Base-by-base conservation (phyloP, 2,888 invertebrate species). In the Yponomeuta cagnagella region DNA sequence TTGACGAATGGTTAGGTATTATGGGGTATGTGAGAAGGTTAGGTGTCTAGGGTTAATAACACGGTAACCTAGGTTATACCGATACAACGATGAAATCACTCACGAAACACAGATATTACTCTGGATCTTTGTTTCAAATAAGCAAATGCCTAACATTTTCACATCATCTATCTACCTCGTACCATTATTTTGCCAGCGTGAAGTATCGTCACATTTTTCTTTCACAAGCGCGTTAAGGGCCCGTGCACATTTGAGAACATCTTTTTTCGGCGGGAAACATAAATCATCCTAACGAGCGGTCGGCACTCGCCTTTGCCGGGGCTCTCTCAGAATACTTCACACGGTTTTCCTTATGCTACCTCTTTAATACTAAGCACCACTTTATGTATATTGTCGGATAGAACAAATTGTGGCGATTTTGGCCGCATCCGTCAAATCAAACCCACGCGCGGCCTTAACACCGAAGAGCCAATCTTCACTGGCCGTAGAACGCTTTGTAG, bases 221-320 rank as follows among this genome's bases (percentile, higher is more conserved):
- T 33, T 31, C 30, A 12, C 33, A 65, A 65, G 33, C 33, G 30
- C 30, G 31, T 48, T 77, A 82, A 79, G 78, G 78, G 75, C 74
- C 79, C 77, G 77, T 75, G 78, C 78, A 76, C 80, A 76, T 80
- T 77, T 77, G 76, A 78, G 78, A 80, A 77, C 80, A 82, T 84
- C 81, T 86, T 86, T 86, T 87, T 86, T 81, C 79, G 79, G 76
- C 75, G 76, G 73, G 75, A 73, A 77, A 77, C 83, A 87, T 90
- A 89, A 89, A 90, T 89, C 89, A 89, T 87, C 81, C 81, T 87
- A 86, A 89, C 88, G 87, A 89, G 82, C 79, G 76, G 79, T 78
- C 75, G 52, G 67, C 43, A 67, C 37, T 43, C 67, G 52, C 52
- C 52, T 58, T 58, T 58, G 15, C 52, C 15, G 52, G 15, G 74